Base-by-base conservation (phyloP, 2,888 invertebrate genomes). In the Agrilus biguttatus region DNA sequence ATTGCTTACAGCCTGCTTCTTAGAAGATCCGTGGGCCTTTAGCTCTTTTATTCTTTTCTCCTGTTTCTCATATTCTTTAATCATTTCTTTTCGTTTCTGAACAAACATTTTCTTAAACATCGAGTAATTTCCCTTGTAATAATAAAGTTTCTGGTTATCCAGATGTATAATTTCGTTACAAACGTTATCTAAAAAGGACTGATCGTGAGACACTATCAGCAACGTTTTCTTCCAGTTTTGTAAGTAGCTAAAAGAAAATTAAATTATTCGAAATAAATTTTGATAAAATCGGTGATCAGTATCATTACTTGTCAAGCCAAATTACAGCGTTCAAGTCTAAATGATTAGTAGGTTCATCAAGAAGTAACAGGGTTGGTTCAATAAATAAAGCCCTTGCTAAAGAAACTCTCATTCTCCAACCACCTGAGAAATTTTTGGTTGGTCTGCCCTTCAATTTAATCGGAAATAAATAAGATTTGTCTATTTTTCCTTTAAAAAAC, bases 271-370 rank as follows among this genome's bases (percentile, higher is more conserved):
- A 19, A 35, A 38, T 8, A 37, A 14, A 28, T 10, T 14, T 46
- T 39, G 33, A 37, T n/a, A 40, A 37, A 10, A 28, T 21, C 21
- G 7, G 4, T 5, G 10, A 10, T 10, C 2, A 2, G 28, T 8
- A 40, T 36, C 69, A 79, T 74, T 69, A 89, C 84, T 98, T 97
- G 63, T 99, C 98, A 44, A 99, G 75, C 98, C 98, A 98, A 74
- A 99, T 99, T 40, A 98, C 98, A 51, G 98, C 98, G 61, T 98
- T 99, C 45, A 98, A 74, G 74, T 98, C 98, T 55, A 98, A 81
- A 69, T 98, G 98, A 70, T 99, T 98, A 0, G 98, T 98, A 50
- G 98, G 98, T 75, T 98, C 98, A 69, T 99, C 98, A 32, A 98
- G 80, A 63, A 99, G 73, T 21, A 98, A 69, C n/a, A 98, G 69